Percentiles rank a stretch among this genome's conserved stretches.
Evolutionary conservation across 2,113 vertebrate species (phyloP).

Genomic region (Charina bottae): DNA sequence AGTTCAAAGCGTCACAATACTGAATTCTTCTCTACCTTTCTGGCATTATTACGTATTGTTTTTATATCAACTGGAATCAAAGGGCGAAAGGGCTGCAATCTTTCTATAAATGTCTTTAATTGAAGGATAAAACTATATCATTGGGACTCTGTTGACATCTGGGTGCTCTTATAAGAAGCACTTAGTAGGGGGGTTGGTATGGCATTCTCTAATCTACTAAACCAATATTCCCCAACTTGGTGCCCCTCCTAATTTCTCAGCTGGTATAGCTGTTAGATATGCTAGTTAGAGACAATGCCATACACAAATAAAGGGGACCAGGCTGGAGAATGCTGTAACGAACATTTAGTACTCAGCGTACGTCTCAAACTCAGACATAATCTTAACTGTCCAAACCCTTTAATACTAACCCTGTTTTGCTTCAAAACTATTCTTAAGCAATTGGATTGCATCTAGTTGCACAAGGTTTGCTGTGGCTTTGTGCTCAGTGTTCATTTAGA

Average conservation of each 20-base stretch:
- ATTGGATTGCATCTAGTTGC: constrained; percentile 45
- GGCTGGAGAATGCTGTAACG: neutral
- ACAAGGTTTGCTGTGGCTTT: constrained; percentile 6
- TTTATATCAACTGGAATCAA: constrained; percentile 63
- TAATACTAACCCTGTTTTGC: constrained; percentile 16
- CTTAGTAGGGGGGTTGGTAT: constrained; percentile 32
- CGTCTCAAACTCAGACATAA: constrained; percentile 54
- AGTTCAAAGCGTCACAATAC: constrained; percentile 50
- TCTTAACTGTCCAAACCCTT: constrained; percentile 51
- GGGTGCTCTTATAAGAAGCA: constrained; percentile 59
- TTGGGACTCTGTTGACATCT: constrained; percentile 31
- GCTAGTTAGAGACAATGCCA: neutral
- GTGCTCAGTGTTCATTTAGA: neutral
- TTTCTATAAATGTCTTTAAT: constrained; percentile 59
- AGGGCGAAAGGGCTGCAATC: constrained; percentile 53
- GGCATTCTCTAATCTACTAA: constrained; percentile 51
- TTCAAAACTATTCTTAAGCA: constrained; percentile 34
- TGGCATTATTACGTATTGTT: constrained; percentile 44
- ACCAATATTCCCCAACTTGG: neutral
- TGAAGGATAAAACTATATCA: constrained; percentile 61
- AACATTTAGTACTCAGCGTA: constrained; percentile 7
- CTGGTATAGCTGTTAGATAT: neutral
- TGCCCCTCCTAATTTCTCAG: neutral
- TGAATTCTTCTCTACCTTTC: constrained; percentile 55
- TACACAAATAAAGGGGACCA: neutral